Conservation (phyloP, 2,797 vertebrate genomes). For the Astyanax mexicanus region DNA sequence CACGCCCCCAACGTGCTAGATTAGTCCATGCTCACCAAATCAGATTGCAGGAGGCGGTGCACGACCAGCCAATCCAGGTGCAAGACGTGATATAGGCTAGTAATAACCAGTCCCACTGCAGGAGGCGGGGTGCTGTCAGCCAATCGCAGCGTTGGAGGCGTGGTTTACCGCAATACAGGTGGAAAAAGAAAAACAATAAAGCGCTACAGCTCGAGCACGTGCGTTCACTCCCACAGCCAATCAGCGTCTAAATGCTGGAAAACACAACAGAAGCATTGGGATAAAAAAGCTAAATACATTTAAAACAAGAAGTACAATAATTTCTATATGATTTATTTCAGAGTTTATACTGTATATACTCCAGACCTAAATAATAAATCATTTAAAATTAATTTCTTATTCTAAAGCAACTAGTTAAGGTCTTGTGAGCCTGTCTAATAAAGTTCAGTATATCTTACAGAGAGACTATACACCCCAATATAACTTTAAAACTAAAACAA, state of each 20-base stretch:
- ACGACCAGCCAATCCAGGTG: neutral
- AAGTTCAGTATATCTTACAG: too few relatives aligned
- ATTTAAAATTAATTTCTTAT: too few relatives aligned
- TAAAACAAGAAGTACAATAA: too few relatives aligned
- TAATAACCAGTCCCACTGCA: neutral
- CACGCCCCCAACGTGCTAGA: neutral
- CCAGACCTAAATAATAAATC: too few relatives aligned
- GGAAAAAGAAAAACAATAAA: neutral
- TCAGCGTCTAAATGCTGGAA: slow-evolving; percentile 65
- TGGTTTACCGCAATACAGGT: neutral
- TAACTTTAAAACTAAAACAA: too few relatives aligned
- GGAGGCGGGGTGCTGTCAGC: neutral
- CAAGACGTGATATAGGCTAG: too few relatives aligned
- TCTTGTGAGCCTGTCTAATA: too few relatives aligned
- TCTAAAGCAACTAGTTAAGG: too few relatives aligned
- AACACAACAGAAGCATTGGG: neutral
- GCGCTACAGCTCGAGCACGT: slow-evolving; percentile 34
- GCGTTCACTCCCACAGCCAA: slow-evolving; percentile 26
- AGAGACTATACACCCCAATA: too few relatives aligned
- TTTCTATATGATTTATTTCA: too few relatives aligned
- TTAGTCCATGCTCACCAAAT: neutral
- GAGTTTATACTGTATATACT: too few relatives aligned
- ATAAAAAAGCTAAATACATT: neutral
- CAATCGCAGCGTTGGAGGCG: neutral
- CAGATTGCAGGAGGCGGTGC: neutral